Evolutionary conservation across 1,140 invertebrate species (phyloP), one percentile per base, ranked within the genome.

Genomic region (Aculops lycopersici): DNA sequence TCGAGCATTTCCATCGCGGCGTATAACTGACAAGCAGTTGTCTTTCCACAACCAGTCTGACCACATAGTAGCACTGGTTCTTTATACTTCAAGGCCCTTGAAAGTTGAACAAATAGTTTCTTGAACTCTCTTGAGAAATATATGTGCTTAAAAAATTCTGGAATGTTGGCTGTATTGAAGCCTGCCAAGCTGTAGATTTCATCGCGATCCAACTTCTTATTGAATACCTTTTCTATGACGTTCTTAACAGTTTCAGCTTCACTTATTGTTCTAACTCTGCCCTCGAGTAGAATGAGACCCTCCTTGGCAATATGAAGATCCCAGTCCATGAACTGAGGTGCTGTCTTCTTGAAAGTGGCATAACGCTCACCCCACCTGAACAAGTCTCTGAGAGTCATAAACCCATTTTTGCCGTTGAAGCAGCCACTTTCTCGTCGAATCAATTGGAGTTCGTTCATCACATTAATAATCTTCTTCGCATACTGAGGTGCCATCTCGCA

Each of bases 1-100:
- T 66, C 56, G 41, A 69, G 66, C 0, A 59, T 48, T 36, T 66
- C 66, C 21, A 78, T 55, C 18, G 62, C 58, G 15, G 81, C 71
- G 37, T 81, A 64, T 18, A 90, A 55, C 57, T 97, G 81, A 50
- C 84, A 90, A 16, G 94, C 66, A 0, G 84, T 94, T 0, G 92
- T 98, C 63, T 98, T 98, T 1, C 92, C 92, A 56, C 86, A 86
- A 0, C 90, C 92, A 18, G 92, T 99, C 55, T 92, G 83, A 37
- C 92, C 92, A 5, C 98, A 81, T 17, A 99, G 57, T 8, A 99
- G 56, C 2, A 95, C 72, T 0, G 92, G 88, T 54, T 99, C 92
- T 48, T 76, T 67, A 48, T 84, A 95, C 46, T 72, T 65, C 45
- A 84, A 68, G 0, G 83, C 74, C 59, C 92, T 56, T 20, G 70